Conservation (phyloP, 2,113 vertebrate species). For the Leptobrachium leishanense region DNA sequence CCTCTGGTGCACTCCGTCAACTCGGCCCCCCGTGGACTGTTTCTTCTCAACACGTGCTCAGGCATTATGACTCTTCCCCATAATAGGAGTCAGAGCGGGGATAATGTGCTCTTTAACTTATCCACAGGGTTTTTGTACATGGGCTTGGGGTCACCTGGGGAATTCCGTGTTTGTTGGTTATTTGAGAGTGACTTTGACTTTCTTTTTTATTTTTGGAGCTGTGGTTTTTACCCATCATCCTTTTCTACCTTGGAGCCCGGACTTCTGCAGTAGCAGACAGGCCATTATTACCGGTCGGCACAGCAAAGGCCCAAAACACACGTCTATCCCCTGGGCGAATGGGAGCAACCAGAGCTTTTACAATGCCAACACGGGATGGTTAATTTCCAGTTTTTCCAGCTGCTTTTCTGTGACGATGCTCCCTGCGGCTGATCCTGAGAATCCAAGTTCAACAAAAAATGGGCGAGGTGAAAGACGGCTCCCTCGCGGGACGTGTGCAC, state of each 20-base stretch:
- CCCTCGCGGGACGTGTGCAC: neutral
- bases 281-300: neutral
- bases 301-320: neutral
- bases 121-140: neutral
- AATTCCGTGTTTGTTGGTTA: constrained; percentile 6
- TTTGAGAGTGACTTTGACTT: neutral
- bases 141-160: neutral
- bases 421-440: neutral
- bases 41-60: neutral
- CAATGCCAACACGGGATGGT: neutral
- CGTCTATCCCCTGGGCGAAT: neutral
- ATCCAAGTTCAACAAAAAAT: neutral
- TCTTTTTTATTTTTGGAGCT: neutral
- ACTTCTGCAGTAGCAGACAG: neutral
- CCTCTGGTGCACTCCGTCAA: constrained; percentile 25
- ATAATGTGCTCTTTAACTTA: neutral
- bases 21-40: constrained; percentile 27
- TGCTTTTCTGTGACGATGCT: neutral
- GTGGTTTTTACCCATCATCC: neutral
- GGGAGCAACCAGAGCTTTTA: neutral
- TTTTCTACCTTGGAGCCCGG: neutral
- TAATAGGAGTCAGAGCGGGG: neutral
- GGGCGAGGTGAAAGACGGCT: neutral
- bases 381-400: neutral
- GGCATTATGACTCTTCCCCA: constrained; percentile 9